Conservation (phyloP, 1,140 invertebrate genomes). For the Panulirus ornatus region DNA sequence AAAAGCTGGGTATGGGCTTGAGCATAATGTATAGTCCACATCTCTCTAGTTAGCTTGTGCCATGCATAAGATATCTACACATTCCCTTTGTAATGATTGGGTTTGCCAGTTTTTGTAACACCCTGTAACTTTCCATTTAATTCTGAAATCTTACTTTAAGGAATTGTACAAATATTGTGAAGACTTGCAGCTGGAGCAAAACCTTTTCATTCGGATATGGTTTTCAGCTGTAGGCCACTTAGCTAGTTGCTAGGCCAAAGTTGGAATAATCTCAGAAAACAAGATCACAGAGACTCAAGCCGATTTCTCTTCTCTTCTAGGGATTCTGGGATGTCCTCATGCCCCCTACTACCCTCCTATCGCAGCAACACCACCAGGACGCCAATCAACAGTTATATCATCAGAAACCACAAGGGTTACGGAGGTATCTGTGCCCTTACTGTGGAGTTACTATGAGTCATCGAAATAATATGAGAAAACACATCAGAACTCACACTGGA, state of each 20-base stretch:
- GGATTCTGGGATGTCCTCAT: slow-evolving; percentile 60
- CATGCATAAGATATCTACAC: too few species aligned
- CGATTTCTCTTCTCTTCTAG: slow-evolving; percentile 66
- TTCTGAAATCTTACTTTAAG: too few species aligned
- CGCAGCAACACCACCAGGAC: slow-evolving; percentile 17
- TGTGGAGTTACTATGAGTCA: slow-evolving; percentile 59
- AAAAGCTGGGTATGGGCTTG: too few species aligned
- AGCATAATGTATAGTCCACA: too few species aligned
- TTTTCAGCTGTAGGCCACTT: neutral
- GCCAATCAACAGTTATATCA: slow-evolving; percentile 34
- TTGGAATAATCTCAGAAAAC: neutral
- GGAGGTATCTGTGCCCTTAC: slow-evolving; percentile 53
- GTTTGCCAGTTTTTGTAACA: too few species aligned
- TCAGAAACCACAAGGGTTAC: slow-evolving; percentile 39
- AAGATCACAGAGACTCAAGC: slow-evolving; percentile 40
- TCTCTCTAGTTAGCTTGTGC: too few species aligned
- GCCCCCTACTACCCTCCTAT: slow-evolving; percentile 34
- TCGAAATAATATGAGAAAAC: slow-evolving; percentile 67
- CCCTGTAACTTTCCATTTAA: too few species aligned
- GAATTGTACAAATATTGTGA: neutral
- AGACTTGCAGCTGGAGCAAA: neutral
- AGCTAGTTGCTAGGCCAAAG: neutral
- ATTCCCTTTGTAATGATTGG: too few species aligned
- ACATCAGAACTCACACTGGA: slow-evolving; percentile 61
- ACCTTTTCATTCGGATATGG: neutral